Conservation (phyloP, 2,113 vertebrate genomes). For the Channa maculata region DNA sequence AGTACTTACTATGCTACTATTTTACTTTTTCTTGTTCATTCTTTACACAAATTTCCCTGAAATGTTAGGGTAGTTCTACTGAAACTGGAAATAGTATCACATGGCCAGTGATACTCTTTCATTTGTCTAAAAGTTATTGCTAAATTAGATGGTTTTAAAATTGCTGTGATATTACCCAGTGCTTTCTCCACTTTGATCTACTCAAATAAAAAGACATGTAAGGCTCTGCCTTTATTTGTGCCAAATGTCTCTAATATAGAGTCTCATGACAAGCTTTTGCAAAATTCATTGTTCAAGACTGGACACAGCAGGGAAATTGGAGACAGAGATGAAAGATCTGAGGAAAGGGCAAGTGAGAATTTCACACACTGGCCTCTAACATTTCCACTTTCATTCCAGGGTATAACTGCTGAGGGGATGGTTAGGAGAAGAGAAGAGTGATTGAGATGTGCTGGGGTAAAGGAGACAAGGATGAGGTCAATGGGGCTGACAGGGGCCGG, state of each 20-base stretch:
- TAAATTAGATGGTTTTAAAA: constrained; percentile 11
- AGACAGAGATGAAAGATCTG: constrained; percentile 1
- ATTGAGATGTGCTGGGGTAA: constrained; percentile 37
- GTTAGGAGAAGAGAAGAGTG: constrained; percentile 10
- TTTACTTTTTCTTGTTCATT: neutral
- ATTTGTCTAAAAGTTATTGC: constrained; percentile 23
- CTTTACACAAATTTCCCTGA: constrained; percentile 10
- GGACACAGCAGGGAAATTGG: neutral
- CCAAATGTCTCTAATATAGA: neutral
- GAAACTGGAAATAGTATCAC: constrained; percentile 28
- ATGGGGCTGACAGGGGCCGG: neutral
- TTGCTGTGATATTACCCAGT: constrained; percentile 28
- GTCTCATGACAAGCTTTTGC: neutral
- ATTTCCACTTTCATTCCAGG: constrained; percentile 22
- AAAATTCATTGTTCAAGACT: constrained; percentile 7
- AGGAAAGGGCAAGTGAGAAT: constrained; percentile 24
- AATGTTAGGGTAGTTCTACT: constrained; percentile 16
- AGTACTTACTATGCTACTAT: neutral
- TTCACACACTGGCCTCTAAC: constrained; percentile 12
- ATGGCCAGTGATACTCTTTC: neutral
- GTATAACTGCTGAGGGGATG: constrained; percentile 12
- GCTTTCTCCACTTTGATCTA: constrained; percentile 32
- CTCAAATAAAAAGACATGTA: neutral
- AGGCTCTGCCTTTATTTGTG: constrained; percentile 14
- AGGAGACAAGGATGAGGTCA: constrained; percentile 2